Conservation (phyloP, 30 jellyfish, hydroid and myxozoan genomes). For the Turritopsis dohrnii region DNA sequence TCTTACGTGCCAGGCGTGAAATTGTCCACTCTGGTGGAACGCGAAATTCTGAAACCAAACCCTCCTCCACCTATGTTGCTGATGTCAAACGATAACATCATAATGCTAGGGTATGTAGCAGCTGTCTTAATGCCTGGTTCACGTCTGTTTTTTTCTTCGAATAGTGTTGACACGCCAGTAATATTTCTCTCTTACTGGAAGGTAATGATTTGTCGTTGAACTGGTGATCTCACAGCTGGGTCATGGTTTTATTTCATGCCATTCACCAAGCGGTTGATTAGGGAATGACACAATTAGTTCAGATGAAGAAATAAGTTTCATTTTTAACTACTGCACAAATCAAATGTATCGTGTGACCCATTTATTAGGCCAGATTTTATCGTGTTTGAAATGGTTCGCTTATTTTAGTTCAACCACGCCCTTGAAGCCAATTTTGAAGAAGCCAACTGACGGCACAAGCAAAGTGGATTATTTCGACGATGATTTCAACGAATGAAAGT, state of each 20-base stretch:
- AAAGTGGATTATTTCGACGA: background rate
- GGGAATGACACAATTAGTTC: too few species aligned
- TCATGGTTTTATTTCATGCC: too few species aligned
- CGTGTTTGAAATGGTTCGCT: background rate
- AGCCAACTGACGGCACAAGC: background rate
- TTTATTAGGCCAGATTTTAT: background rate
- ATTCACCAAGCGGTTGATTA: too few species aligned
- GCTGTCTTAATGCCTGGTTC: too few species aligned
- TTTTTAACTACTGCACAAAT: too few species aligned
- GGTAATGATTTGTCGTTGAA: background rate
- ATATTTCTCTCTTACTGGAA: background rate
- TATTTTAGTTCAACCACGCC: background rate
- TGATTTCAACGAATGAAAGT: background rate
- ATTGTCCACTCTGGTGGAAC: conserved; percentile 59
- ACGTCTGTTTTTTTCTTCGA: too few species aligned
- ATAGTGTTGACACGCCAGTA: too few species aligned
- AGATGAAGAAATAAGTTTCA: too few species aligned
- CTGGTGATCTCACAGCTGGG: too few species aligned
- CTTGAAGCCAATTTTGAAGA: background rate
- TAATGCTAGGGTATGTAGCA: conserved; percentile 15
- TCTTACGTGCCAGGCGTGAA: conserved; percentile 43
- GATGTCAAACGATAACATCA: background rate
- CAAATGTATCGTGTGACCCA: too few species aligned
- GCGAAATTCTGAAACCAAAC: conserved; percentile 38
- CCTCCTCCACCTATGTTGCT: conserved; percentile 41